Percentiles rank a stretch among this genome's conserved stretches.
phyloP scores from a whole-genome alignment of 2,888 invertebrate genomes.

The Agrilus cyanescens region DNA sequence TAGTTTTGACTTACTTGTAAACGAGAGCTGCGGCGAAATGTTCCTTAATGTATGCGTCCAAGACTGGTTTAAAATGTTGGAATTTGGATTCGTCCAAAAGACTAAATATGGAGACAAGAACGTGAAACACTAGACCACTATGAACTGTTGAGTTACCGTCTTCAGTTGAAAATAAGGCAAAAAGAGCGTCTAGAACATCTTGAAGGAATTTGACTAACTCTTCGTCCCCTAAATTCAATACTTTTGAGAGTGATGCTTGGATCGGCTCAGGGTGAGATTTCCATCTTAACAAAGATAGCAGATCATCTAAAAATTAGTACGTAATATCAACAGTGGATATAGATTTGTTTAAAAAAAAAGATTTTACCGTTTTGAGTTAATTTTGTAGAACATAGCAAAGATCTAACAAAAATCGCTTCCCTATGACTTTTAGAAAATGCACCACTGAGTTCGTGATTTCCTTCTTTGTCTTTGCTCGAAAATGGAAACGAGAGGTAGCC shows the following conservation, averaged over 20 bases:
- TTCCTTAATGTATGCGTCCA: conserved; percentile 87
- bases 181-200: conserved; percentile 86
- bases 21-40: conserved; percentile 92
- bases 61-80: conserved; percentile 87
- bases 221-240: conserved; percentile 73
- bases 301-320: conserved; percentile 51
- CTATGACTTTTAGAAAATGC: conserved; percentile 69
- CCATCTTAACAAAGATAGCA: conserved; percentile 84
- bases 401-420: conserved; percentile 71
- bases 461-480: conserved; percentile 50
- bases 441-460: conserved; percentile 41
- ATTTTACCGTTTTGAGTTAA: conserved; percentile 79
- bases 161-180: conserved; percentile 86
- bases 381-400: conserved; percentile 89
- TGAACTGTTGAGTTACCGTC: conserved; percentile 82
- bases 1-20: conserved; percentile 57
- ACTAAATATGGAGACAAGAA: conserved; percentile 84
- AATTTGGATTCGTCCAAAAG: conserved; percentile 82
- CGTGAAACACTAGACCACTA: conserved; percentile 85
- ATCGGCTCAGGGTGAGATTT: conserved; percentile 79
- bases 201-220: conserved; percentile 91
- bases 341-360: conserved; percentile 7
- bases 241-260: conserved; percentile 71
- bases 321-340: background rate
- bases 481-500: conserved; percentile 54